Base-by-base conservation (phyloP, 2,797 vertebrate species). In the Phoxinus dragarum region DNA sequence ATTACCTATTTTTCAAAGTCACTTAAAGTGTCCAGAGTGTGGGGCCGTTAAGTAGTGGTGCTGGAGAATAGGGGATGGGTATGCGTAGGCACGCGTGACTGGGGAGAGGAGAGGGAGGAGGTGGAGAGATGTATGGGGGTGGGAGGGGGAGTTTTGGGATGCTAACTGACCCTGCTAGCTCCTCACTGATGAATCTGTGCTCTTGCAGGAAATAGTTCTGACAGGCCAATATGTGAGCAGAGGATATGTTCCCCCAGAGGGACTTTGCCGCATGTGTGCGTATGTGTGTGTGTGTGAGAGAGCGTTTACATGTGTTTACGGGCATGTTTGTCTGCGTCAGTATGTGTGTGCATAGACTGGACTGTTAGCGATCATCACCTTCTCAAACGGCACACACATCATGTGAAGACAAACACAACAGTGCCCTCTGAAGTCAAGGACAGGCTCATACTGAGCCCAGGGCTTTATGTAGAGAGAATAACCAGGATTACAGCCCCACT, bases 1-100 rank as follows among this genome's bases (percentile, higher is more conserved):
- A 97, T 97, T 97, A 96, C 94, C 96, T 96, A 97, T 97, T 97
- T 97, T 95, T 97, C 96, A 97, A 97, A 96, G 96, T 97, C 96
- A 96, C 95, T 97, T 97, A 97, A 95, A 94, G 92, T 93, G 93
- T 94, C 94, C 94, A 94, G 93, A 92, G 95, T 94, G 94, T 94
- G 94, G 89, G 92, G 90, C 92, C 92, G 96, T 89, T 95, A 96
- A 96, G 95, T 93, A 96, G 95, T 93, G 91, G 90, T 88, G 91
- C 89, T 56, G 90, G 87, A 88, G 93, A 94, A 94, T 93, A 89
- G 89, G 91, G 90, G 90, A 93, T 94, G 92, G 90, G 94, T 96
- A 97, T 97, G 96, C 97, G 89, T 92, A 92, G 93, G 93, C 97
- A 97, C 96, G 96, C 94, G 92, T 94, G 92, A 91, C 91, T 93